phyloP scores from a whole-genome alignment of 2,797 vertebrate species.

The Acanthurus leucopareius region DNA sequence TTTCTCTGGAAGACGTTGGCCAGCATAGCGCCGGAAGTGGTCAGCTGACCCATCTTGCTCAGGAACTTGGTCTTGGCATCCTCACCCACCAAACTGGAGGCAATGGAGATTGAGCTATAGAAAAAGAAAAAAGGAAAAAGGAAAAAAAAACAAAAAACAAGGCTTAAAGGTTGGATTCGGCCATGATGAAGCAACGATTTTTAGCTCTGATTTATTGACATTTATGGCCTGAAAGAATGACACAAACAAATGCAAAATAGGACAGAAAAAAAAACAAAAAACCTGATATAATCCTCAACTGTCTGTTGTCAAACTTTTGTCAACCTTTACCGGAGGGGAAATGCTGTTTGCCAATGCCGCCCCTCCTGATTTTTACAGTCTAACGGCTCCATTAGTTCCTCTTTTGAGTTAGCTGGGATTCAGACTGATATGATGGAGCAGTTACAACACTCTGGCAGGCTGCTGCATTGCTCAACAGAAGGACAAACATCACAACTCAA shows the following conservation, averaged over 20 bases:
- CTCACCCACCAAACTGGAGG: constrained; percentile 97
- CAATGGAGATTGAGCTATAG: constrained; percentile 94
- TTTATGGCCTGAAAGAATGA: neutral
- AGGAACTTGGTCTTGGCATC: constrained; percentile 99
- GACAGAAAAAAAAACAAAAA: neutral
- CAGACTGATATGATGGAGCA: neutral
- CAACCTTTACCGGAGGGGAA: constrained; percentile 35
- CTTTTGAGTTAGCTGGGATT: constrained; percentile 61
- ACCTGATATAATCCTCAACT: neutral
- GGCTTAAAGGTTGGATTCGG: neutral
- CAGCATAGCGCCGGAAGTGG: constrained; percentile 98
- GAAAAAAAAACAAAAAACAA: neutral
- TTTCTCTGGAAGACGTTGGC: constrained; percentile 99
- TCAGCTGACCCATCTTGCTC: constrained; percentile 99
- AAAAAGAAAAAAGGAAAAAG: neutral
- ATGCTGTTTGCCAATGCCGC: constrained; percentile 55
- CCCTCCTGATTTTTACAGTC: constrained; percentile 69
- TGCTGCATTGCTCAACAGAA: constrained; percentile 52
- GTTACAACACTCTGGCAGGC: constrained; percentile 32
- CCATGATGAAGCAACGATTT: neutral
- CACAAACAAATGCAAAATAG: neutral
- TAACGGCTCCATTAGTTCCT: constrained; percentile 77
- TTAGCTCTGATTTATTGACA: neutral
- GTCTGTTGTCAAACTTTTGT: constrained; percentile 3
- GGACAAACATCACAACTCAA: constrained; percentile 42